phyloP scores from a whole-genome alignment of 1,140 invertebrate genomes.

The Leptinotarsa undecemlineata region DNA sequence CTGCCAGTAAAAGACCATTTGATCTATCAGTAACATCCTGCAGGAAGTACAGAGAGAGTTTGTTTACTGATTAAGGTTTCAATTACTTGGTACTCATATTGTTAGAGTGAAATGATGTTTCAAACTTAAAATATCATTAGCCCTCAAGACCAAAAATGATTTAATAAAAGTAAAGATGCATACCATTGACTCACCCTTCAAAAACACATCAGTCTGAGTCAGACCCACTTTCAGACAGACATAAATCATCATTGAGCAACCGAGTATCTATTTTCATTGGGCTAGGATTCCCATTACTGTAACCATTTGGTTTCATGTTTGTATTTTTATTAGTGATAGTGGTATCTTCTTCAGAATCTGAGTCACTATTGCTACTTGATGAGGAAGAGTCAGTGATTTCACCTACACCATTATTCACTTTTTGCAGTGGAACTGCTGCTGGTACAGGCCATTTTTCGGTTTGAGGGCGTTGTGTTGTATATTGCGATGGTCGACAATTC shows the following conservation, averaged over 20 bases:
- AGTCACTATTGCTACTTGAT: constrained; percentile 51
- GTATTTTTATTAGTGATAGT: constrained; percentile 34
- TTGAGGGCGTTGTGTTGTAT: constrained; percentile 23
- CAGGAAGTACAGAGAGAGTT: too few species aligned
- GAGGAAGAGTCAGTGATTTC: constrained; percentile 51
- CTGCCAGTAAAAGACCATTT: too few species aligned
- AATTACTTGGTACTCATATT: neutral
- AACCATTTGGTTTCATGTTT: constrained; percentile 47
- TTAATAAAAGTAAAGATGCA: neutral
- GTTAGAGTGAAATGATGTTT: neutral
- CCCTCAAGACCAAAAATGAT: neutral
- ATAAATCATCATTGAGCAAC: constrained; percentile 74
- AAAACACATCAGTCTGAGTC: constrained; percentile 55
- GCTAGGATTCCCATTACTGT: constrained; percentile 52
- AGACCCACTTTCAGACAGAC: constrained; percentile 75
- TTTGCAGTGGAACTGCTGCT: neutral
- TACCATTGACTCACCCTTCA: constrained; percentile 11
- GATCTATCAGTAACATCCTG: too few species aligned
- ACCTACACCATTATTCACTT: constrained; percentile 44
- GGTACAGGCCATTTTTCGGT: constrained; percentile 37
- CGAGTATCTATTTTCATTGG: constrained; percentile 56
- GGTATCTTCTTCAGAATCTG: constrained; percentile 48
- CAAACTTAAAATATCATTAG: neutral
- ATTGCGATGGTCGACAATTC: constrained; percentile 16
- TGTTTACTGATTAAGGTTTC: too few species aligned